Evolutionary conservation across 2,113 vertebrate genomes (phyloP), one percentile per base, ranked within the genome.

Genomic region (Synchiropus splendidus): DNA sequence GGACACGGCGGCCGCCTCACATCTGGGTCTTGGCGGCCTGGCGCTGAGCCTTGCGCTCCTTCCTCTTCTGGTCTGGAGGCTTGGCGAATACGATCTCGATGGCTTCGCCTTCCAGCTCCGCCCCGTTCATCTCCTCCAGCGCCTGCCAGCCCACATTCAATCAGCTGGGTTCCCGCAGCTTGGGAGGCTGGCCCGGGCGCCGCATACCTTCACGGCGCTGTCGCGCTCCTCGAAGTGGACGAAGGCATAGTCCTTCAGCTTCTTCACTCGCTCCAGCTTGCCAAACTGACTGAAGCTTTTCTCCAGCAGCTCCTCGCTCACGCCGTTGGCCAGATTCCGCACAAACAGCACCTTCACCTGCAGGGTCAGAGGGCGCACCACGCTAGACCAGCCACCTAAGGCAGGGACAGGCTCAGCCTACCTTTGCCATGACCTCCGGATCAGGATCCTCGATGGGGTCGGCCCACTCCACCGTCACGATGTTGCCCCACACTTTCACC

Each of bases 21-120:
- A 93, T 90, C 60, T 92, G 90, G 47, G 92, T 91, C 80, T 96
- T 97, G 75, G 90, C 89, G 16, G 92, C 92, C 84, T 97, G 95
- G 59, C 95, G 90, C 82, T 98, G 93, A 45, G 92, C 92, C 79
- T 99, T 97, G 39, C 95, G 92, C 71, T 99, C 94, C 80, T 98
- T 98, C 67, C 92, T 86, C 66, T 98, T 99, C 85, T 97, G 92
- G 83, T 99, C 95, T 9, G 95, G 95, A 44, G 95, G 95, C 61
- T 99, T 99, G 64, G 94, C 95, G 65, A 99, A 97, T 67, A 99
- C 95, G 31, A 98, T 97, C 85, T 98, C 92, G 45, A 99, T 91
- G 46, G 85, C 86, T 71, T 99, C 94, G 54, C 94, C 95, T 73
- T 98, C 95, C 81, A 99, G 83, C 67, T 93, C 89, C 81, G 90